Percentiles rank a stretch among this genome's conserved stretches.
These are phyloP conservation scores for Tenthredo notha DNA, from an alignment of 2,888 invertebrate species.

Conservation along the genomic window DNA sequence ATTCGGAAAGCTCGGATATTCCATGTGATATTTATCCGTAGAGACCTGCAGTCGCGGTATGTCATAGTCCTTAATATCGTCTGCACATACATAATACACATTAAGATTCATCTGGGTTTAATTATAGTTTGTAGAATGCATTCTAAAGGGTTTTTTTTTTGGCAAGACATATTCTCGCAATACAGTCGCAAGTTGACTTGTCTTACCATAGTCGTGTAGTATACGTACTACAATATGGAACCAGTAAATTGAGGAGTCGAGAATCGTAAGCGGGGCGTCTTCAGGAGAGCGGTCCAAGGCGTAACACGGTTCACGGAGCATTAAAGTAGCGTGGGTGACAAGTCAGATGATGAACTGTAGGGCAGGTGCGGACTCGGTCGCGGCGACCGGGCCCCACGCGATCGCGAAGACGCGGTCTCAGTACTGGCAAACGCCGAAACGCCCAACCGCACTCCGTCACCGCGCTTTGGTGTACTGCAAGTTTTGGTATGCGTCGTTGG, in stretches of 20 bases:
- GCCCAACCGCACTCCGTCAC: slow-evolving; percentile 48
- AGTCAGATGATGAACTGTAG: slow-evolving; percentile 75
- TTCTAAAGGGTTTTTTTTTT: not conserved
- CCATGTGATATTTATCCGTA: not conserved
- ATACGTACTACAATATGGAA: not conserved
- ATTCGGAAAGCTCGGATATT: not conserved
- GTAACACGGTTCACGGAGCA: slow-evolving; percentile 76
- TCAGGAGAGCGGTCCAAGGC: slow-evolving; percentile 70
- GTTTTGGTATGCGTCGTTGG: slow-evolving; percentile 52
- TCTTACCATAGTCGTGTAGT: not conserved
- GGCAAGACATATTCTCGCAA: not conserved
- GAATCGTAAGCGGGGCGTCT: slow-evolving; percentile 17
- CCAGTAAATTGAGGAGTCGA: slow-evolving; percentile 37
- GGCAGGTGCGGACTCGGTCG: slow-evolving; percentile 72
- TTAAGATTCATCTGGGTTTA: slow-evolving; percentile 9
- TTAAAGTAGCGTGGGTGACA: slow-evolving; percentile 78
- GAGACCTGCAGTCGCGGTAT: not conserved
- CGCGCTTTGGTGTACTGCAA: slow-evolving; percentile 41
- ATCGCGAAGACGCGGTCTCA: slow-evolving; percentile 20
- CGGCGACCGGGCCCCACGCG: slow-evolving; percentile 40
- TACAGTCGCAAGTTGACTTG: slow-evolving; percentile 27
- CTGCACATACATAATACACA: not conserved
- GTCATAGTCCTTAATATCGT: not conserved
- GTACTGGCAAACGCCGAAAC: slow-evolving; percentile 32
- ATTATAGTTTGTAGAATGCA: not conserved